These are phyloP conservation scores for Anthonomus grandis DNA, from an alignment of 1,140 invertebrate genomes.

Conservation along the genomic window DNA sequence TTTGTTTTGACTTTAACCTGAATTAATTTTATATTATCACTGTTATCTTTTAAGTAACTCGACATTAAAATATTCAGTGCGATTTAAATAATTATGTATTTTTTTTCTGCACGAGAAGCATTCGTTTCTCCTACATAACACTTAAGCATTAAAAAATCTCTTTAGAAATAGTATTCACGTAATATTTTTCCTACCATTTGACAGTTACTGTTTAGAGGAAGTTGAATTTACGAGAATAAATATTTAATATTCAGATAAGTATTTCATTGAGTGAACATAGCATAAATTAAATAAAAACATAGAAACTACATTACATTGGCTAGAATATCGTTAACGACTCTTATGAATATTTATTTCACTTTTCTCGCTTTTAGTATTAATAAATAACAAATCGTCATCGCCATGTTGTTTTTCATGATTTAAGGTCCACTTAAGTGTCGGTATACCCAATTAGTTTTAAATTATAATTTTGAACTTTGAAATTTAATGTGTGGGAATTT, in stretches of 20 bases:
- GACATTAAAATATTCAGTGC: too few relatives aligned
- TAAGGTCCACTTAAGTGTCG: conserved; percentile 7
- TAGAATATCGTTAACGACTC: conserved; percentile 9
- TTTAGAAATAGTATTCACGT: too few relatives aligned
- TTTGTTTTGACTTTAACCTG: conserved; percentile 12
- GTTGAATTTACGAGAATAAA: conserved; percentile 11
- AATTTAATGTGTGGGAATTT: too few relatives aligned
- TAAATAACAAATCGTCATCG: conserved; percentile 7
- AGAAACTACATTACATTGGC: conserved; percentile 10
- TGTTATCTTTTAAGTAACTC: background rate
- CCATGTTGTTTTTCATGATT: conserved; percentile 12
- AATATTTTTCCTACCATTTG: too few relatives aligned
- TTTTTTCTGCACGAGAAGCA: too few relatives aligned
- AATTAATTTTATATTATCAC: background rate
- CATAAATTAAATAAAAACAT: conserved; percentile 21
- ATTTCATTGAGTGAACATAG: conserved; percentile 1
- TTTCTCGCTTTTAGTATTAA: conserved; percentile 18
- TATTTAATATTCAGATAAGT: conserved; percentile 9
- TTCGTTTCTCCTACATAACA: too few relatives aligned
- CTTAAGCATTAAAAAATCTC: too few relatives aligned
- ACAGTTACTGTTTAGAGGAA: background rate
- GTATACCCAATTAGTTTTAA: too few relatives aligned
- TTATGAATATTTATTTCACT: conserved; percentile 20
- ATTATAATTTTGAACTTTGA: too few relatives aligned
- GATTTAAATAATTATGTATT: too few relatives aligned